Conservation (phyloP, 2,888 invertebrate species). For the Liposcelis brunnea region DNA sequence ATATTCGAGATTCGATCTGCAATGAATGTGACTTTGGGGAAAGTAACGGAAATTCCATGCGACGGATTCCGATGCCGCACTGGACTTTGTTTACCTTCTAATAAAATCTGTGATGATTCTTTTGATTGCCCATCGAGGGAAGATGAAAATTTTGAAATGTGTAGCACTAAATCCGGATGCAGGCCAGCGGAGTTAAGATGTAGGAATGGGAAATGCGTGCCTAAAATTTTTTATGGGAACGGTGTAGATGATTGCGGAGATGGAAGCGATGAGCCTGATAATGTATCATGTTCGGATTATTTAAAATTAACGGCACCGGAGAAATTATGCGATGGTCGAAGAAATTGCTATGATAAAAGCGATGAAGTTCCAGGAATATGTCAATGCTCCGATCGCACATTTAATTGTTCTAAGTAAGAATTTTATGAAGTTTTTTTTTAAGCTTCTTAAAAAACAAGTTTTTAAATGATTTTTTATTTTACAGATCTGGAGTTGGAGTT, state of each 20-base stretch:
- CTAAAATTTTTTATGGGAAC: conserved; percentile 51
- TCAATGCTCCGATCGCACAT: conserved; percentile 35
- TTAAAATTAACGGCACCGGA: conserved; percentile 43
- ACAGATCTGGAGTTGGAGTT: conserved; percentile 29
- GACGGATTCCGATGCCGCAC: conserved; percentile 45
- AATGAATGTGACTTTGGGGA: too few species aligned
- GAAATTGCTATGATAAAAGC: conserved; percentile 58
- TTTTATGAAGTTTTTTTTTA: neutral
- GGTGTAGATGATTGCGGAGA: conserved; percentile 50
- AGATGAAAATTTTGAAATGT: conserved; percentile 41
- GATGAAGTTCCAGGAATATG: conserved; percentile 54
- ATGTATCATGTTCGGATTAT: conserved; percentile 44
- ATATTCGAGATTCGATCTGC: too few species aligned
- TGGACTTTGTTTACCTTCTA: conserved; percentile 44
- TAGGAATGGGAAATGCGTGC: conserved; percentile 35
- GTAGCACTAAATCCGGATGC: conserved; percentile 33
- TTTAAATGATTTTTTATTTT: conserved; percentile 13
- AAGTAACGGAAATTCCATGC: conserved; percentile 27
- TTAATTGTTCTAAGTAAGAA: conserved; percentile 34
- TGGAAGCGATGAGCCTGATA: conserved; percentile 48
- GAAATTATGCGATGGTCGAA: conserved; percentile 55
- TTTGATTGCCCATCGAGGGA: conserved; percentile 47
- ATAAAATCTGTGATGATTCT: conserved; percentile 47
- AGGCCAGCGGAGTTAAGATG: conserved; percentile 45
- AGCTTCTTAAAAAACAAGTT: conserved; percentile 1